Evolutionary conservation across 2,888 invertebrate species (phyloP), one percentile per base, ranked within the genome.

Genomic region (Erynnis tages): DNA sequence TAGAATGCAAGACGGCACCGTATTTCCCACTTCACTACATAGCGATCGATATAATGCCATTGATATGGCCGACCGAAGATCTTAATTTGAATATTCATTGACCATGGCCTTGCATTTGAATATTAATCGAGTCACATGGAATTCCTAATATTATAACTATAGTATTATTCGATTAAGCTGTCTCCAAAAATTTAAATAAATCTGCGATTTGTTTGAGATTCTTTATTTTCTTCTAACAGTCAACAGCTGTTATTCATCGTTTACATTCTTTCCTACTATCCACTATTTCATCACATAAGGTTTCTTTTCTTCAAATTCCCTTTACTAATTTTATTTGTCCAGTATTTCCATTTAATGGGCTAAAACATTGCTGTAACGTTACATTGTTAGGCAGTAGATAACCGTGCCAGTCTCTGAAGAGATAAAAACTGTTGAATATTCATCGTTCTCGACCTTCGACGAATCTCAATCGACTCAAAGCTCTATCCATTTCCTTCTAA

Each of bases 1-100:
- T 83, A 77, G 81, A 82, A 82, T 80, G 82, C 82, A 78, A 82
- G 82, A 81, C 76, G 67, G 65, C 67, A 71, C 72, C 68, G 72
- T 75, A 13, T 21, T 27, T 11, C 11, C 38, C 23, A 21, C 38
- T 32, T 69, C 71, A 76, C 80, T 79, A 82, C 79, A 83, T 67
- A 73, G 74, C 76, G 50, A 82, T 83, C 79, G 73, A 82, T 82
- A 69, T 67, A 75, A 75, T 73, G 71, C 67, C 69, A 71, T 72
- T 65, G 71, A 71, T 71, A 71, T 63, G 56, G 35, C 35, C 50
- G 63, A 58, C 57, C 57, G 62, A 65, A 62, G 59, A 64, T 57
- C 63, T 59, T 44, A 66, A 66, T 63, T 67, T 68, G 54, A 60
- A 62, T 63, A 65, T 65, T 63, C 58, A 65, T 62, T 56, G 55